Conservation (phyloP, 2,113 vertebrate species). For the Clarias magur region DNA sequence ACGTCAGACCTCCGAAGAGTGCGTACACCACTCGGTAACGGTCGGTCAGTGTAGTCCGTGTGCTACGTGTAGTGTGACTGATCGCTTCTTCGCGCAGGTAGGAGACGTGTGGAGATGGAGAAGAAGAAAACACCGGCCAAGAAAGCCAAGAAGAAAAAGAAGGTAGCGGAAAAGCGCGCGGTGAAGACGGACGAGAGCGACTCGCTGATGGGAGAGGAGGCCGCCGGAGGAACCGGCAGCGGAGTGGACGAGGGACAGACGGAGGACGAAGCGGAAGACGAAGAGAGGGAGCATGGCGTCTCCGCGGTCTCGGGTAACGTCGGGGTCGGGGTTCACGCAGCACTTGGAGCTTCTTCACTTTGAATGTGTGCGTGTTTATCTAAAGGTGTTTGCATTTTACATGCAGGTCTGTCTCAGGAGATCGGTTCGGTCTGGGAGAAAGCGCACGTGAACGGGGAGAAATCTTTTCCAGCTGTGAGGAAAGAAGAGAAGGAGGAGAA, state of each 20-base stretch:
- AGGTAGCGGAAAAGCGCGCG: slow-evolving; percentile 52
- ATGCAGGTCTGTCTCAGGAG: slow-evolving; percentile 53
- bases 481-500: slow-evolving; percentile 72
- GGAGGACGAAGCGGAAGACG: slow-evolving; percentile 73
- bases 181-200: slow-evolving; percentile 59
- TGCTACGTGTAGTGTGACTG: not conserved
- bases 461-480: slow-evolving; percentile 59
- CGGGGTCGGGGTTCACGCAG: too few relatives aligned
- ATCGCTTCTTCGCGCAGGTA: slow-evolving; percentile 22
- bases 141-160: slow-evolving; percentile 87
- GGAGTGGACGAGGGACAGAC: slow-evolving; percentile 67
- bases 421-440: slow-evolving; percentile 39
- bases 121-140: slow-evolving; percentile 76
- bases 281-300: slow-evolving; percentile 14
- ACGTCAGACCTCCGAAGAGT: slow-evolving; percentile 88
- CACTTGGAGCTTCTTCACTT: too few relatives aligned
- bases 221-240: slow-evolving; percentile 47
- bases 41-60: not conserved
- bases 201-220: slow-evolving; percentile 63
- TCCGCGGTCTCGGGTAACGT: slow-evolving; percentile 28
- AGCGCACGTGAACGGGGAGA: slow-evolving; percentile 48
- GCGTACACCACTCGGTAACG: not conserved
- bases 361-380: not conserved
- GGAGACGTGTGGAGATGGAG: slow-evolving; percentile 73
- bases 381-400: slow-evolving; percentile 23